These are phyloP conservation scores for Actinia tenebrosa DNA, from an alignment of 64 coral and sea anemone species.

Conservation along the genomic window DNA sequence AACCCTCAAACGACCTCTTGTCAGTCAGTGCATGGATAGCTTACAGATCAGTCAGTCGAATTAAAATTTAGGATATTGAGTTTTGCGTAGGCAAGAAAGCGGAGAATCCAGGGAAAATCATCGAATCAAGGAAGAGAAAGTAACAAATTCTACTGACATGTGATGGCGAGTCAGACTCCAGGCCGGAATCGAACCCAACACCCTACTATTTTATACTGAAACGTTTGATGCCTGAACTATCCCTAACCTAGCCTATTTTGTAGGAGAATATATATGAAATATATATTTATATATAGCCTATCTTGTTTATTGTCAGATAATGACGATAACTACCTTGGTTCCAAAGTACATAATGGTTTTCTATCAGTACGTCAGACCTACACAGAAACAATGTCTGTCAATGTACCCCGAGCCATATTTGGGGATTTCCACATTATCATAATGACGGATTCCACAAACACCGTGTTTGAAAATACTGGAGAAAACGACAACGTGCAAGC, in stretches of 20 bases:
- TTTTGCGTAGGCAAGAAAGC: too few relatives aligned
- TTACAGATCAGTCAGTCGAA: too few relatives aligned
- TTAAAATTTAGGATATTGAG: too few relatives aligned
- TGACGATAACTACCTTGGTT: neutral
- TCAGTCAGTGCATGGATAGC: too few relatives aligned
- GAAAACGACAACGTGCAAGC: constrained; percentile 61
- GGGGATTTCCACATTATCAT: constrained; percentile 67
- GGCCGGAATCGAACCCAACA: too few relatives aligned
- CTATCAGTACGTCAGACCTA: constrained; percentile 53
- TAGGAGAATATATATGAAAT: too few relatives aligned
- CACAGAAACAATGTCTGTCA: constrained; percentile 34
- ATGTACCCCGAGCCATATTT: constrained; percentile 52
- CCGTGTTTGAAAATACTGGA: constrained; percentile 59
- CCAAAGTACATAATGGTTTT: constrained; percentile 31
- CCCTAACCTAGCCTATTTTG: neutral
- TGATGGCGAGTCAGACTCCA: too few relatives aligned
- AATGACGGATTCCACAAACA: constrained; percentile 60
- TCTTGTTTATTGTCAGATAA: constrained; percentile 2
- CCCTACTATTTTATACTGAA: too few relatives aligned
- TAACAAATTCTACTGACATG: too few relatives aligned
- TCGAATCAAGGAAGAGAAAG: too few relatives aligned
- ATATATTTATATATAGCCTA: neutral
- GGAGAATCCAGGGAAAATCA: too few relatives aligned
- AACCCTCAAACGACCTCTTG: too few relatives aligned
- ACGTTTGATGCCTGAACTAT: neutral